Base-by-base conservation (phyloP, 1,140 invertebrate species). In the Zophobas morio region DNA sequence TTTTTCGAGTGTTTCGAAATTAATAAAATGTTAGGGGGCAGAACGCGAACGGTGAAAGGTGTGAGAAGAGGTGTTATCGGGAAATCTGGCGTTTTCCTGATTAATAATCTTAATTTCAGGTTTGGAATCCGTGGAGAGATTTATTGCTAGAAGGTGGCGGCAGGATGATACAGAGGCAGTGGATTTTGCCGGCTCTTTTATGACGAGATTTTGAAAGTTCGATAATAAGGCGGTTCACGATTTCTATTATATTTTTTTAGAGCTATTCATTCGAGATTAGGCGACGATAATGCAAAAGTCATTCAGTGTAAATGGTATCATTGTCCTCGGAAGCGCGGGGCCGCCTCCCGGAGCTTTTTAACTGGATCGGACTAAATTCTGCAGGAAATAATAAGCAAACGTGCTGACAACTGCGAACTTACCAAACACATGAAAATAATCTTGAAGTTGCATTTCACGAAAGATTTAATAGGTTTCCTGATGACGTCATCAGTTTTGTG, bases 171-270 rank as follows among this genome's bases (percentile, higher is more conserved):
- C 20, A 20, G 37, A 42, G 60, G 39, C 40, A 66, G 60, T 42
- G 60, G 5, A 5, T n/a, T 40, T 36, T 20, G 39, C n/a, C 39
- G 40, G n/a, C 39, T 66, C 42, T 32, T 66, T 66, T 66, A 66
- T 66, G 39, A 42, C 40, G 60, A 66, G 37, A 40, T 66, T 66
- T 66, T 40, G 37, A 66, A 66, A 66, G 60, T 66, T 36, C 42
- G 60, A 66, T 66, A 66, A 66, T 66, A 40, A 66, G 56, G 36
- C 37, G 36, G 39, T 66, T 66, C 60, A 66, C 60, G 60, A 66
- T 42, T 66, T 42, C 35, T 66, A 40, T 40, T 66, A 66, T 40
- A n/a, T 40, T 63, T 63, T 32, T 20, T 20, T 20, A 20, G 20
- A 20, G 20, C 20, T 20, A 20, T 20, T 20, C 20, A 20, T 20